Conservation (phyloP, 2,797 vertebrate species). For the Crenichthys baileyi region DNA sequence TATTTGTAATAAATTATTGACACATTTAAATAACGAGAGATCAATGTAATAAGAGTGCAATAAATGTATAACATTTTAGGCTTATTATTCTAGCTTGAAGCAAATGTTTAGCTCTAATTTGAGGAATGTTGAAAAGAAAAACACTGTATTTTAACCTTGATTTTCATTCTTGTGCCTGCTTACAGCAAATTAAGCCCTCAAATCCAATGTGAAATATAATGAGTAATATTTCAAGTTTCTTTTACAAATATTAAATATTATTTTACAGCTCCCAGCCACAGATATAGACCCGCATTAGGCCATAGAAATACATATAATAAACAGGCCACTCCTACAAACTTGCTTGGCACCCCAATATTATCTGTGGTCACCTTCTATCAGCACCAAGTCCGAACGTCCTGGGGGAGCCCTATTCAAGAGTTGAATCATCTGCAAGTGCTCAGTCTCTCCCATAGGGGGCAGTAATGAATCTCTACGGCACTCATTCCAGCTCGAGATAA, state of each 20-base stretch:
- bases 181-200: too few relatives aligned
- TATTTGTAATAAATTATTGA: not conserved
- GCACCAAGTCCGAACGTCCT: not conserved
- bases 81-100: not conserved
- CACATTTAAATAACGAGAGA: not conserved
- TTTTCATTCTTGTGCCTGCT: not conserved
- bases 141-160: not conserved
- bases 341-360: not conserved
- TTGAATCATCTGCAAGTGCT: not conserved
- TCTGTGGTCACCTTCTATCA: not conserved
- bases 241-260: too few relatives aligned
- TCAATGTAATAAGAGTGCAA: too few relatives aligned
- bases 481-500: not conserved
- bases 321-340: too few relatives aligned
- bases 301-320: too few relatives aligned
- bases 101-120: not conserved
- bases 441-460: slow-evolving; percentile 42
- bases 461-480: not conserved
- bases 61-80: not conserved
- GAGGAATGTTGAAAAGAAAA: not conserved
- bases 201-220: too few relatives aligned
- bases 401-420: too few relatives aligned
- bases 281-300: too few relatives aligned
- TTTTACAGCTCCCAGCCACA: too few relatives aligned
- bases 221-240: too few relatives aligned